These are phyloP conservation scores for Muntiacus reevesi DNA, from an alignment of 2,113 vertebrate species.

Conservation along the genomic window DNA sequence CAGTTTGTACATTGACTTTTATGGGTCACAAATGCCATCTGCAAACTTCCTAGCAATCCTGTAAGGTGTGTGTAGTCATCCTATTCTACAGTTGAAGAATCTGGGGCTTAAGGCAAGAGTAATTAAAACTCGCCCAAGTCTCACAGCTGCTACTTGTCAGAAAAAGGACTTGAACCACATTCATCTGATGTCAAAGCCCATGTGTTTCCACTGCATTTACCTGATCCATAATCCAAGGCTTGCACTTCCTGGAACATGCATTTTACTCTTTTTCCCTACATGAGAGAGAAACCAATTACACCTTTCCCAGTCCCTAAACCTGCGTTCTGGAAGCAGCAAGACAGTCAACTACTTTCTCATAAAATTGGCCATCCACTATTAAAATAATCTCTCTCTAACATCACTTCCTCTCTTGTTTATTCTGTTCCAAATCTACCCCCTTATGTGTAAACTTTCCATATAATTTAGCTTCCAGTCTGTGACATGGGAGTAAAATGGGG, in stretches of 20 bases:
- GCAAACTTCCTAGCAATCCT: not conserved
- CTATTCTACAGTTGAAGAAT: not conserved
- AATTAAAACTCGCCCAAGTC: not conserved
- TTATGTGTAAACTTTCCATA: not conserved
- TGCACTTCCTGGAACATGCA: not conserved
- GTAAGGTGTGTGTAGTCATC: not conserved
- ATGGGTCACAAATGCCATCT: not conserved
- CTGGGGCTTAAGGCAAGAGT: not conserved
- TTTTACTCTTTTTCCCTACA: not conserved
- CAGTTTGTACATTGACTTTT: not conserved
- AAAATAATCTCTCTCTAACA: not conserved
- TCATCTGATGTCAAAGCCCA: not conserved
- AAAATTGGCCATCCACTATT: not conserved
- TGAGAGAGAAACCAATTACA: not conserved
- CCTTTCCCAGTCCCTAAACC: not conserved
- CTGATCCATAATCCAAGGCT: not conserved
- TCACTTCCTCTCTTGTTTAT: not conserved
- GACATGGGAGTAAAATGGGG: not conserved
- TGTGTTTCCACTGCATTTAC: not conserved
- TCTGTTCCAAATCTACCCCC: not conserved
- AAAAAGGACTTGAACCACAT: not conserved
- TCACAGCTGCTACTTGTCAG: not conserved
- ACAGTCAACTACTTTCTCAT: not conserved
- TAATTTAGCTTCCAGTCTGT: not conserved
- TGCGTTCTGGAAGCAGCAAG: not conserved